Base-by-base conservation (phyloP, 2,797 vertebrate genomes). In the Discoglossus pictus region DNA sequence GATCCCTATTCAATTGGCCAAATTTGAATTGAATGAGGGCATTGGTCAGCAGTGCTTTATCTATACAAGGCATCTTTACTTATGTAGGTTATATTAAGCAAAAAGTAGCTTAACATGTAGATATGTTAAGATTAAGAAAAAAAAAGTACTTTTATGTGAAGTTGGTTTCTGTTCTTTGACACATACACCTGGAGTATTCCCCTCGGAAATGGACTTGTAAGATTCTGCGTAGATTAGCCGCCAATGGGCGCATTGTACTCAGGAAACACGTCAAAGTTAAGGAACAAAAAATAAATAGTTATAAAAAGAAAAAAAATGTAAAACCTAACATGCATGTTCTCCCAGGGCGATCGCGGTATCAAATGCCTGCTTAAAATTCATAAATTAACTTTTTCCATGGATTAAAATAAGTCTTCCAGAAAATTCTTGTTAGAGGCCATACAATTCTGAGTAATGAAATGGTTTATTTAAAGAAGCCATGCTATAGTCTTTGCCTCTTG, bases 251-350 rank as follows among this genome's bases (percentile, higher is more conserved):
- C 20, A 9, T 47, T 20, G 23, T 11, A 47, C 23, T 10, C 13
- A 39, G 3, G 36, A 39, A 7, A 8, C 9, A 12, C 13, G 36
- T 5, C 36, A 47, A 21, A 21, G 13, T 3, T 21, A 23, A 47
- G 13, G 44, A 47, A 47, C 44, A 47, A 47, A 47, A 47, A 47
- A 47, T 24, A 47, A 21, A 47, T 21, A 10, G 20, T 47, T 21
- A 47, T 7, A 2, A 21, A 31, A 31, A 31, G 8, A 4, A 31
- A 31, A 47, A 10, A 13, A 17, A 16, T 20, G 7, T 10, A 7
- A 44, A 39, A 39, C 12, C 20, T 20, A 47, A n/a, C 18, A 47
- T 21, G 12, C 18, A 24, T 4, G 44, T 11, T 47, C 44, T 44
- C 15, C 17, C 15, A 9, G 2, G 42, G 16, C 15, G 23, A 47